Base-by-base conservation (phyloP, 2,113 vertebrate genomes). In the Apodemus speciosus region DNA sequence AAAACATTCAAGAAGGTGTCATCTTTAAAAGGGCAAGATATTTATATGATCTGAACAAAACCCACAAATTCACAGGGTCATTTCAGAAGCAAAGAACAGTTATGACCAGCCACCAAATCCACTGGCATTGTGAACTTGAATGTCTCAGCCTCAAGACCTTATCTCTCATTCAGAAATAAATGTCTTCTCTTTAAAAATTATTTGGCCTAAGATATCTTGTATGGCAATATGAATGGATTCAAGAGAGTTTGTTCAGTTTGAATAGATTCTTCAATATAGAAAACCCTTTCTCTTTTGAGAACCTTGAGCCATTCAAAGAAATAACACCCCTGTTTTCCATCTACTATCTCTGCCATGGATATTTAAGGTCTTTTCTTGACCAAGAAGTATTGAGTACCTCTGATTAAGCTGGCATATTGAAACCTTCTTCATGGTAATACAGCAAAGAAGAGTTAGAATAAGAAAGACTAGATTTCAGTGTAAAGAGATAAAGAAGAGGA, bases 211-310 rank as follows among this genome's bases (percentile, higher is more conserved):
- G n/a, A 56, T 35, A 69, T 38, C 21, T 58, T 40, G 18, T 56
- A 46, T 40, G 9, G 3, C 15, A 40, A 16, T 4, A 32, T 40
- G 23, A 46, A 71, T 46, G 5, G 7, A n/a, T 53, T 38, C 62
- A 43, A 85, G 5, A 94, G 46, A 77, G 85, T 93, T 84, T 94
- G 3, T 40, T 91, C 43, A 88, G 46, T 58, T 88, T 85, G 16
- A 79, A 58, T 27, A 73, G 88, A 2, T 7, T 86, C 73, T 84
- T 93, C 40, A 71, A 38, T 87, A 85, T 72, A 79, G 23, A 79
- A 30, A 90, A 51, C 32, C 30, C 49, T 76, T 72, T 53, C 66
- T 87, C 35, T 66, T 76, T 38, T 87, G 18, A 69, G 73, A 18
- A 92, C 2, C 21, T 90, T 76, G 43, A 77, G 46, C 11, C 30